phyloP scores from a whole-genome alignment of 2,888 invertebrate genomes.

The Hemithea aestivaria region DNA sequence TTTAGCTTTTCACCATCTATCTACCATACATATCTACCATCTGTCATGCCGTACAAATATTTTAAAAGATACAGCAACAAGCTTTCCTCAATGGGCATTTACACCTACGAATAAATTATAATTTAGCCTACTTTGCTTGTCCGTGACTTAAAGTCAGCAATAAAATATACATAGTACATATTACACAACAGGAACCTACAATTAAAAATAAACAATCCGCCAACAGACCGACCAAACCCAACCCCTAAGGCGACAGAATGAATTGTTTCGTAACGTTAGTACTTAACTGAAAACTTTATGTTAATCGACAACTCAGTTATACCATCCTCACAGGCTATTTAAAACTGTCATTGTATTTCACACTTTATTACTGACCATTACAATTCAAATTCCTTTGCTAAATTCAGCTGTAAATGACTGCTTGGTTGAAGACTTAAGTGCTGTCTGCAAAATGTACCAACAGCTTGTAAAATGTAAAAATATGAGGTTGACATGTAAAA shows the following conservation, averaged over 20 bases:
- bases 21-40: too few species aligned
- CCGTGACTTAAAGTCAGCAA: too few species aligned
- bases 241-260: conserved; percentile 18
- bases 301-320: conserved; percentile 12
- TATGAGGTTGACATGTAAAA: too few species aligned
- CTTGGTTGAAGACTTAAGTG: conserved; percentile 17
- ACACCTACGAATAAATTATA: too few species aligned
- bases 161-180: too few species aligned
- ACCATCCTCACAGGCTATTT: conserved; percentile 1
- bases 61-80: too few species aligned
- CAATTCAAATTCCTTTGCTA: not conserved
- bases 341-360: not conserved
- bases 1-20: too few species aligned
- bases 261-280: conserved; percentile 24
- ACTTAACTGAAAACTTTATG: conserved; percentile 14
- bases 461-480: too few species aligned
- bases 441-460: too few species aligned
- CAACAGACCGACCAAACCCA: not conserved
- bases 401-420: conserved; percentile 17
- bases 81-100: too few species aligned
- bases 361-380: not conserved
- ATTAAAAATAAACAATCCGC: conserved; percentile 1
- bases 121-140: too few species aligned
- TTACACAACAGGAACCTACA: not conserved
- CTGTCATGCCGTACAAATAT: too few species aligned